Base-by-base conservation (phyloP, 2,113 vertebrate species). In the Campylomormyrus numenius region DNA sequence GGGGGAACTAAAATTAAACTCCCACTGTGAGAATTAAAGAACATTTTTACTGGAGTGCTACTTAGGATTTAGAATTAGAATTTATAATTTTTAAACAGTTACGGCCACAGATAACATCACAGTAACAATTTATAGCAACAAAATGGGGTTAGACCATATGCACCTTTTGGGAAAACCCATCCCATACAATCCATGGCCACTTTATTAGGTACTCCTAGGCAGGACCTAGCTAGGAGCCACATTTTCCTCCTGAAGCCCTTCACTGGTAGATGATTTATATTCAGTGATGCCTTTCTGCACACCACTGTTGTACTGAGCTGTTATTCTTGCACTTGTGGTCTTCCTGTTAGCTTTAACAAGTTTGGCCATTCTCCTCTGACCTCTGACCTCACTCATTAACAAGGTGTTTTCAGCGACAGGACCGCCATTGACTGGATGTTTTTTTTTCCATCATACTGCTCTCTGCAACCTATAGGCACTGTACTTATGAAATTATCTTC, bases 1-100 rank as follows among this genome's bases (percentile, higher is more conserved):
- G 84, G 84, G 21, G 49, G 91, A 89, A 88, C 10, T 83, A 93
- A 94, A 89, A 91, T 95, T 13, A 88, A 91, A 91, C 83, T 87
- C 66, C 84, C 88, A 46, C 42, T 52, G 58, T 89, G 88, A 42
- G 46, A 3, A 91, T 87, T 90, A 77, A 77, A 77, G 70, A 77
- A 27, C 88, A 90, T 77, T 89, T 84, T 52, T 35, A 62, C 49
- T 39, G 56, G 6, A 66, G n/a, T 46, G 13, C 45, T 50, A 39
- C 46, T 85, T 80, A 80, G 19, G 53, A 53, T 19, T 89, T 15
- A 58, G 39, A 31, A 24, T 56, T 46, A 85, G 77, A 89, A 84
- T 77, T 77, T 77, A 35, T 39, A 77, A 77, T 77, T 77, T 77
- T 77, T 52, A 50, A 52, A 88, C 39, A 58, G 39, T 58, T 46